Evolutionary conservation across 2,888 invertebrate genomes (phyloP), one percentile per base, ranked within the genome.

Genomic region (Iselma pallidipennis): DNA sequence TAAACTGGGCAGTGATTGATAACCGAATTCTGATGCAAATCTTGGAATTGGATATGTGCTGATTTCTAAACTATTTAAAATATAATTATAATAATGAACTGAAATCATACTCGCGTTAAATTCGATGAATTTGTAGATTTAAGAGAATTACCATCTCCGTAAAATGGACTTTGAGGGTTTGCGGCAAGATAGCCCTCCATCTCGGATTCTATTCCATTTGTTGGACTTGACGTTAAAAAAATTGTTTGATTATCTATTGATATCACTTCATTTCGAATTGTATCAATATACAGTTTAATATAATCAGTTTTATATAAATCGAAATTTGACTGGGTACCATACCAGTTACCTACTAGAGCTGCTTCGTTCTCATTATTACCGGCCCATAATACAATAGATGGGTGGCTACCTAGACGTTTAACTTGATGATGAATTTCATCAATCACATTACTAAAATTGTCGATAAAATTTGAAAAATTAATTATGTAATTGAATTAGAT

Each of bases 361-460:
- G 88, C 91, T 83, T 98, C 98, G 77, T 98, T 98, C 82, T 98
- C 98, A 78, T 98, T 98, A 80, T 98, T 98, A 4, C 91, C 96
- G n/a, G 96, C 93, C 90, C 95, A 97, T 0, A 97, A 74, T 0
- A 92, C 89, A 37, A 98, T 87, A 53, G 93, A 94, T 0, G 98
- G 87, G 80, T 98, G 97, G 75, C 91, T 86, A 66, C 92, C 91
- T 9, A 99, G 83, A 52, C 95, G 86, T 60, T 88, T 84, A 1
- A 94, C 89, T 82, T 94, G 95, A 76, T 95, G 91, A 21, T 83
- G 83, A 29, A 96, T 85, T 85, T 99, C 98, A 5, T 81, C 78
- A 51, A 82, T 80, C 0, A 97, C 94, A 2, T 87, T 88, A 3
- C 87, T 88, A 71, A 57, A 82, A 83, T 56, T 19, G 49, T 4